Percentiles rank a stretch among this genome's conserved stretches.
These are phyloP conservation scores for Oscheius myriophilus DNA, from an alignment of 2,888 invertebrate genomes.

Conservation along the genomic window DNA sequence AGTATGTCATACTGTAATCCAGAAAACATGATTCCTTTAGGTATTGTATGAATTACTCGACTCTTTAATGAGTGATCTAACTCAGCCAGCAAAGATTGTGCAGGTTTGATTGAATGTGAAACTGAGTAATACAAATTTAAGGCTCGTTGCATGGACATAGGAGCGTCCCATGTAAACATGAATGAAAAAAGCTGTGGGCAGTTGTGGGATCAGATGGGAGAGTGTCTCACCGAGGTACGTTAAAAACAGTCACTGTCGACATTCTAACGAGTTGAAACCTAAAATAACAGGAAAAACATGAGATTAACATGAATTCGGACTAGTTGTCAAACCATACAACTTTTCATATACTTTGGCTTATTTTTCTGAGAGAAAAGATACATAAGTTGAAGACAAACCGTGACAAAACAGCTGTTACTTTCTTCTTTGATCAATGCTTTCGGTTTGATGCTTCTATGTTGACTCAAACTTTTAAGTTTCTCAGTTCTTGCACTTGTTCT, in stretches of 20 bases:
- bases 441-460: too few relatives aligned
- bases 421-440: too few relatives aligned
- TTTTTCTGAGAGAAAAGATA: too few relatives aligned
- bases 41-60: constrained; percentile 63
- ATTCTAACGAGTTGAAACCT: too few relatives aligned
- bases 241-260: not conserved
- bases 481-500: too few relatives aligned
- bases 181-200: constrained; percentile 55
- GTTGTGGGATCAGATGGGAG: constrained; percentile 68
- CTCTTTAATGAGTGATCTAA: constrained; percentile 58
- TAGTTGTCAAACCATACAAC: too few relatives aligned
- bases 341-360: too few relatives aligned
- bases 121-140: constrained; percentile 13
- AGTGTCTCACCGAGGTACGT: constrained; percentile 62
- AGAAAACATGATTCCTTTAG: constrained; percentile 22
- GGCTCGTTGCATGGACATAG: constrained; percentile 63
- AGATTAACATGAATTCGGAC: too few relatives aligned
- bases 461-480: too few relatives aligned
- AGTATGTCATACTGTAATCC: constrained; percentile 3
- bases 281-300: too few relatives aligned
- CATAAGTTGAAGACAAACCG: too few relatives aligned
- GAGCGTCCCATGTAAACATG: constrained; percentile 61
- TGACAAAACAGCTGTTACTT: too few relatives aligned
- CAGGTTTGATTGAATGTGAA: constrained; percentile 36
- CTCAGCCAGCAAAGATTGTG: constrained; percentile 58